Evolutionary conservation across 64 coral and sea anemone genomes (phyloP).

Genomic region (Dendronephthya gigantea): DNA sequence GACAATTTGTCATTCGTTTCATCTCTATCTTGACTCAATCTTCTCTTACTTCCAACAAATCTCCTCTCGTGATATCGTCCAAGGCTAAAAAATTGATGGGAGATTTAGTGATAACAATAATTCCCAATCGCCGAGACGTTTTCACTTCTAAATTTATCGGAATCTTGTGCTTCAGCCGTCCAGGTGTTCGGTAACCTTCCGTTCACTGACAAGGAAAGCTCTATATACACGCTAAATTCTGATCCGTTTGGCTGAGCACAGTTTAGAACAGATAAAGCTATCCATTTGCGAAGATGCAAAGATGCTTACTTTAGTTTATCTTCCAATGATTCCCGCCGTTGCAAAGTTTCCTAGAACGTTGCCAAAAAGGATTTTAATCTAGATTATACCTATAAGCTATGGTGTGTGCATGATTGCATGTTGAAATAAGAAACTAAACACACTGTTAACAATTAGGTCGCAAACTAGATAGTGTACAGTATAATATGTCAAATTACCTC

Average conservation of each 20-base stretch:
- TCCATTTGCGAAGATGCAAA: too few relatives aligned
- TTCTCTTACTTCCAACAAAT: neutral
- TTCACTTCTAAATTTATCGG: neutral
- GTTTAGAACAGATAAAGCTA: too few relatives aligned
- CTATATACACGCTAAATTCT: too few relatives aligned
- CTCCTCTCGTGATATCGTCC: neutral
- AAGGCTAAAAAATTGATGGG: neutral
- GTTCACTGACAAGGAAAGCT: too few relatives aligned
- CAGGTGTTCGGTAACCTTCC: too few relatives aligned
- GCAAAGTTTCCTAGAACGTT: neutral
- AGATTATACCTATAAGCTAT: too few relatives aligned
- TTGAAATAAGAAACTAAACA: too few relatives aligned
- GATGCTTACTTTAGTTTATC: constrained; percentile 4
- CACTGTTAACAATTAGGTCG: too few relatives aligned
- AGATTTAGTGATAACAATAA: neutral
- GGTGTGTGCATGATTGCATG: too few relatives aligned
- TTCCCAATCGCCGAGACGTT: neutral
- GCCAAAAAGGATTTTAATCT: neutral
- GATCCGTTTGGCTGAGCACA: too few relatives aligned
- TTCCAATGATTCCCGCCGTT: neutral
- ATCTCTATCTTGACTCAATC: neutral
- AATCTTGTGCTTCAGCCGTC: too few relatives aligned
- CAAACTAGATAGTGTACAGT: too few relatives aligned
- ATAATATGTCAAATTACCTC: neutral
- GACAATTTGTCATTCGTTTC: neutral